Percentiles rank a stretch among this genome's conserved stretches.
Conservation (phyloP, 2,888 invertebrate genomes). For the Drosophila lacicola region DNA sequence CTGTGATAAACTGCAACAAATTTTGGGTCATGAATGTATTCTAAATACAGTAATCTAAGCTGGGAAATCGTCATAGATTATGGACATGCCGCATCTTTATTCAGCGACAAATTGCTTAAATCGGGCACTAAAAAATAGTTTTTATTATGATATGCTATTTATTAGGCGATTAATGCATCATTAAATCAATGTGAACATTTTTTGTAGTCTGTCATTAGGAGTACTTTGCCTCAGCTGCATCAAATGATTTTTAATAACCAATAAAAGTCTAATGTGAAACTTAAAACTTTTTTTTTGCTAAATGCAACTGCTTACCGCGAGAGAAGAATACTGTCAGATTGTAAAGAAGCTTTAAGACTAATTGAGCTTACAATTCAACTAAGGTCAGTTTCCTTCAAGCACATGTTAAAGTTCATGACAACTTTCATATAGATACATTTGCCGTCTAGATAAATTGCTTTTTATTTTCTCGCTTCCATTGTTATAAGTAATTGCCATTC, state of each 20-base stretch:
- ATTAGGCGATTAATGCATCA: not conserved
- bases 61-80: slow-evolving; percentile 1
- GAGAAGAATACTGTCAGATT: no score
- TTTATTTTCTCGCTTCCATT: no score
- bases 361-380: not conserved
- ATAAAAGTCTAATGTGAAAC: not conserved
- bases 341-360: not conserved
- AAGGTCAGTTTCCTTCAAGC: not conserved
- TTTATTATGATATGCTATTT: not conserved
- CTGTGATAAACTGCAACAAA: slow-evolving; percentile 37
- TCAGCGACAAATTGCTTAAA: slow-evolving; percentile 1
- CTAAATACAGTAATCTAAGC: not conserved
- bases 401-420: not conserved
- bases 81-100: slow-evolving; percentile 1
- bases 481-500: no score
- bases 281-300: no score
- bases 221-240: not conserved
- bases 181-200: not conserved
- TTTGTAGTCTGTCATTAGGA: not conserved
- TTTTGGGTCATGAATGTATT: slow-evolving; percentile 48
- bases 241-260: slow-evolving; percentile 1
- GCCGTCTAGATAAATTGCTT: not conserved
- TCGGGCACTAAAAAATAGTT: not conserved
- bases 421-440: not conserved
- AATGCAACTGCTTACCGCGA: no score